phyloP scores from a whole-genome alignment of 2,113 vertebrate genomes.

The Neotragus moschatus region DNA sequence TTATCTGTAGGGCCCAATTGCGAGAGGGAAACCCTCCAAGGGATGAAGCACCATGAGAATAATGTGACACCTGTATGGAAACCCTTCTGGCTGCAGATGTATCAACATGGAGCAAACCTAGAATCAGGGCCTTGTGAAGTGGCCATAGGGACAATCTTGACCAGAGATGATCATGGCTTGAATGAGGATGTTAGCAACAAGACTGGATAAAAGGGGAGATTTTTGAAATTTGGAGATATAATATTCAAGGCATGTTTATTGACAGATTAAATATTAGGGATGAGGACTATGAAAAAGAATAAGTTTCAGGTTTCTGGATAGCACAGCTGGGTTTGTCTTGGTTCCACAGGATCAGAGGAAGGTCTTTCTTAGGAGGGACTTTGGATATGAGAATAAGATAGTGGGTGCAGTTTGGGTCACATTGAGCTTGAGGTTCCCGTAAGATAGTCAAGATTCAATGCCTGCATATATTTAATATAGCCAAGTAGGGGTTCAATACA shows the following conservation, averaged over 20 bases:
- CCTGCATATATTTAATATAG: background rate
- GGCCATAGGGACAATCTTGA: background rate
- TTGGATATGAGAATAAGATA: background rate
- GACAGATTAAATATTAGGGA: background rate
- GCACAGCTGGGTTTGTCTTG: background rate
- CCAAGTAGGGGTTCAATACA: background rate
- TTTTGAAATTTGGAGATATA: background rate
- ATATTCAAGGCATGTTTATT: background rate
- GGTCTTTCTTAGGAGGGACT: background rate
- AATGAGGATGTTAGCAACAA: background rate
- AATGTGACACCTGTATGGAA: background rate
- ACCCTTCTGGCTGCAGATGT: background rate
- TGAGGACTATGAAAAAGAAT: background rate
- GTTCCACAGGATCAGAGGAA: background rate
- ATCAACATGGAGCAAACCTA: background rate
- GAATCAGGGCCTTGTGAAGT: background rate
- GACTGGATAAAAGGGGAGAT: background rate
- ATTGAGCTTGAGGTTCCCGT: background rate
- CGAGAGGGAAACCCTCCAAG: background rate
- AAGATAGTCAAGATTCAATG: background rate
- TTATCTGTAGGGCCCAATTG: background rate
- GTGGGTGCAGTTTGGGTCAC: background rate
- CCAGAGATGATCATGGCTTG: background rate
- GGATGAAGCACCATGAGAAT: background rate
- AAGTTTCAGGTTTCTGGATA: background rate